phyloP scores from a whole-genome alignment of 2,113 vertebrate genomes.

The Catharus bicknelli region DNA sequence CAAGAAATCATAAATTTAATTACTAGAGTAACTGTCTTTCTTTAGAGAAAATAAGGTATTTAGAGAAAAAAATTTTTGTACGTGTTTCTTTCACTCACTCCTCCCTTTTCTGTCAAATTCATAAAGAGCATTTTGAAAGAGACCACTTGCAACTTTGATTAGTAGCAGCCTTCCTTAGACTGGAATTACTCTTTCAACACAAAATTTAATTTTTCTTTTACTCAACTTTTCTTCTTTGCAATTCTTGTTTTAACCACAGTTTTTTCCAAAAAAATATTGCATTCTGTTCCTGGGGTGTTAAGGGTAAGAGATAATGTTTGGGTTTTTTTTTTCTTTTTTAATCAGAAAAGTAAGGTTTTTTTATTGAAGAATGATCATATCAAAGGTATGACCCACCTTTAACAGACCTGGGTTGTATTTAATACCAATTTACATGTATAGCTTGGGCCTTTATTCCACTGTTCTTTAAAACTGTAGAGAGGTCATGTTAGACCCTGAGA shows the following conservation, averaged over 20 bases:
- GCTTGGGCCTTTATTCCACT: not conserved
- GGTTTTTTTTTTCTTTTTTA: not conserved
- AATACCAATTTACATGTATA: not conserved
- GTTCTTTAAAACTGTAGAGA: not conserved
- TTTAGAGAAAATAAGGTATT: not conserved
- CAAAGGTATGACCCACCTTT: not conserved
- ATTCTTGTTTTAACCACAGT: not conserved
- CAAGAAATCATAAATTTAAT: not conserved
- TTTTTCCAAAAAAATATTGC: not conserved
- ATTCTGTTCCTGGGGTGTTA: not conserved
- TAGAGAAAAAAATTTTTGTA: not conserved
- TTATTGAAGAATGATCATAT: not conserved
- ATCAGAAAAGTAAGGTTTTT: accelerated
- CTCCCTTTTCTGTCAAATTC: not conserved
- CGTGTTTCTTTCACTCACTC: not conserved
- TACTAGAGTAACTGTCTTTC: not conserved
- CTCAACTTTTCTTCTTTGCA: not conserved
- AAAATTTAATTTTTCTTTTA: not conserved
- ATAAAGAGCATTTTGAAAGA: not conserved
- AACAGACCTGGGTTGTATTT: not conserved
- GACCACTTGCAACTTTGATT: not conserved
- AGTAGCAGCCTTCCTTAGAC: not conserved
- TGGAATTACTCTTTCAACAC: not conserved
- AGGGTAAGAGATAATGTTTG: not conserved
- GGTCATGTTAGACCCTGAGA: not conserved